Evolutionary conservation across 2,797 vertebrate species (phyloP).

Genomic region (Tiaroga cobitis): DNA sequence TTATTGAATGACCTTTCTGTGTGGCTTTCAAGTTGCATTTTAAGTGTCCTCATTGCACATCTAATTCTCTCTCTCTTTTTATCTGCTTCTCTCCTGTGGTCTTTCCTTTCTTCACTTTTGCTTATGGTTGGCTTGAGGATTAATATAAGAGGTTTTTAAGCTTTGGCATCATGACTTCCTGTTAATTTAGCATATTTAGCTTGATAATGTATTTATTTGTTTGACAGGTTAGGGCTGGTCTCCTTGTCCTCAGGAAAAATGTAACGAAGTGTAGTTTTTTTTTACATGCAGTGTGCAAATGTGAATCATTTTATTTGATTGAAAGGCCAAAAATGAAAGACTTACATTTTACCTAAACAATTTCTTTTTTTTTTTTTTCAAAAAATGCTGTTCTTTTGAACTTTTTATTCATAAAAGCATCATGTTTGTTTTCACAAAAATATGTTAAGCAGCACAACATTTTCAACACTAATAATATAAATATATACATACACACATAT

Average conservation of each 20-base stretch:
- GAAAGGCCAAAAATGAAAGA: not conserved
- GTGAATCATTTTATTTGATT: not conserved
- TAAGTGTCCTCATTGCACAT: constrained; percentile 9
- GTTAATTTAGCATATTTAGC: constrained; percentile 31
- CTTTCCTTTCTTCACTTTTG: constrained; percentile 29
- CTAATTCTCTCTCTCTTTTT: constrained; percentile 14
- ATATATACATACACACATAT: too few species aligned
- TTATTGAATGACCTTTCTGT: constrained; percentile 41
- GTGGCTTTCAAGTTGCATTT: constrained; percentile 36
- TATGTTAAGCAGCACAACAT: not conserved
- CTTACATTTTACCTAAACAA: not conserved
- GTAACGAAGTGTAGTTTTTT: not conserved
- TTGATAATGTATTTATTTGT: constrained; percentile 1
- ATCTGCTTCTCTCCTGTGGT: constrained; percentile 3
- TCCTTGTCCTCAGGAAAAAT: not conserved
- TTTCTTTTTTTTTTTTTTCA: not conserved
- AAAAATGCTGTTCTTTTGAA: not conserved
- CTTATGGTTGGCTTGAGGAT: constrained; percentile 23
- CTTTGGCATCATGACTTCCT: constrained; percentile 13
- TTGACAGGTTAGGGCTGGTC: not conserved
- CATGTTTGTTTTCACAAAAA: not conserved
- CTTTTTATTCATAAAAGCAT: not conserved
- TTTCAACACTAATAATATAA: not conserved
- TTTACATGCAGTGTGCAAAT: not conserved
- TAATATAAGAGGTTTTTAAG: constrained; percentile 33